Evolutionary conservation across 2,797 vertebrate species (phyloP).

Genomic region (Lacerta agilis): DNA sequence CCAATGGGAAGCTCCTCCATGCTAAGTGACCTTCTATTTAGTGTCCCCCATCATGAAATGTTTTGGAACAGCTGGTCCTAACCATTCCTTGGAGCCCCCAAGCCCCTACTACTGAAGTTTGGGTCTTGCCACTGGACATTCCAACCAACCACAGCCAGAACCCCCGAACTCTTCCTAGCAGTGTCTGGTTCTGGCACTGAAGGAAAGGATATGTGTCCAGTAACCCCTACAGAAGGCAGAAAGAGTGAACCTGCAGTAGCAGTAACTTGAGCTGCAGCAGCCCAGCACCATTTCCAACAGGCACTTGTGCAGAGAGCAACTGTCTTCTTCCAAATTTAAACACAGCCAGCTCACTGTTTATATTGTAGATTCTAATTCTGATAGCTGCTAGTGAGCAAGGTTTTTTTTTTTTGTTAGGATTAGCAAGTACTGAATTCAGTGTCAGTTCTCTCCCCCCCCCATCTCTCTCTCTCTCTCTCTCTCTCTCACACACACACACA

Average conservation of each 20-base stretch:
- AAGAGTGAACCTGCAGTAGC: not conserved
- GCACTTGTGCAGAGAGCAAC: not conserved
- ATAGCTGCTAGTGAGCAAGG: not conserved
- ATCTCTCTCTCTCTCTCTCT: too few species aligned
- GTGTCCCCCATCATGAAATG: not conserved
- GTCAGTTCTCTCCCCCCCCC: not conserved
- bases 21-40: not conserved
- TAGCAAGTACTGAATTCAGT: not conserved
- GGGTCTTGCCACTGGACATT: not conserved
- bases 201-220: not conserved
- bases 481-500: too few species aligned
- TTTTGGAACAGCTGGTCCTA: not conserved
- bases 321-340: constrained; percentile 22
- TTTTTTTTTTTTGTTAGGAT: constrained; percentile 26
- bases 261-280: not conserved
- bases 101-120: too few species aligned
- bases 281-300: not conserved
- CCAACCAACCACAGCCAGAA: not conserved
- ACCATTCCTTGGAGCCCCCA: not conserved
- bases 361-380: constrained; percentile 8
- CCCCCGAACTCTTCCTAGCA: not conserved
- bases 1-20: not conserved
- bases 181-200: not conserved
- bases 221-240: not conserved
- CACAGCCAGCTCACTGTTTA: constrained; percentile 7